These are phyloP conservation scores for Salpingus planirostris DNA, from an alignment of 2,888 invertebrate species.

Conservation along the genomic window DNA sequence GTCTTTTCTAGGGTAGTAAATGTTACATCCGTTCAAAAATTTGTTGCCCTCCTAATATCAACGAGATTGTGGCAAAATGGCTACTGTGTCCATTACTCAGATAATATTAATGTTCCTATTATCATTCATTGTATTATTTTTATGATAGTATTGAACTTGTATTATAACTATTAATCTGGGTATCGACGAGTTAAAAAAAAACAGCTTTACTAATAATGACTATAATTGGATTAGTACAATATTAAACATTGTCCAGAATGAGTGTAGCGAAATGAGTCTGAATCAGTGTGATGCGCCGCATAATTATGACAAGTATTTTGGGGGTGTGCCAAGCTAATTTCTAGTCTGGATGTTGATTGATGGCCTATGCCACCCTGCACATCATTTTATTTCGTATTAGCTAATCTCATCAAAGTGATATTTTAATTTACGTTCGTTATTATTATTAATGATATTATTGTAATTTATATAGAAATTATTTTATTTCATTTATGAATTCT, in stretches of 20 bases:
- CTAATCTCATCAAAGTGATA: constrained; percentile 26
- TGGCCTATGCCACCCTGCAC: constrained; percentile 23
- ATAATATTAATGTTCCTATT: constrained; percentile 22
- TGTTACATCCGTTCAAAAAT: constrained; percentile 37
- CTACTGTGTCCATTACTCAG: constrained; percentile 17
- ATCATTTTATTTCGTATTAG: constrained; percentile 24
- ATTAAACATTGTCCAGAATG: constrained; percentile 19
- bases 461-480: constrained; percentile 14
- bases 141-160: constrained; percentile 19
- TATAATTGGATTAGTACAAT: constrained; percentile 18
- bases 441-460: constrained; percentile 24
- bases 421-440: constrained; percentile 28
- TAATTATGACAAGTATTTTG: constrained; percentile 14
- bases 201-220: constrained; percentile 14
- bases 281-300: constrained; percentile 13
- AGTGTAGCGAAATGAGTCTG: constrained; percentile 11
- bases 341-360: constrained; percentile 36
- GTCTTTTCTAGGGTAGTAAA: constrained; percentile 34
- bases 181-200: constrained; percentile 11
- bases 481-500: constrained; percentile 22
- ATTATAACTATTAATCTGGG: constrained; percentile 15
- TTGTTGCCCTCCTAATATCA: constrained; percentile 34
- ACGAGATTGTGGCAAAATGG: constrained; percentile 27
- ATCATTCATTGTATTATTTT: constrained; percentile 19
- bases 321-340: constrained; percentile 31